phyloP scores from a whole-genome alignment of 1,140 invertebrate species.

The Galendromus occidentalis region DNA sequence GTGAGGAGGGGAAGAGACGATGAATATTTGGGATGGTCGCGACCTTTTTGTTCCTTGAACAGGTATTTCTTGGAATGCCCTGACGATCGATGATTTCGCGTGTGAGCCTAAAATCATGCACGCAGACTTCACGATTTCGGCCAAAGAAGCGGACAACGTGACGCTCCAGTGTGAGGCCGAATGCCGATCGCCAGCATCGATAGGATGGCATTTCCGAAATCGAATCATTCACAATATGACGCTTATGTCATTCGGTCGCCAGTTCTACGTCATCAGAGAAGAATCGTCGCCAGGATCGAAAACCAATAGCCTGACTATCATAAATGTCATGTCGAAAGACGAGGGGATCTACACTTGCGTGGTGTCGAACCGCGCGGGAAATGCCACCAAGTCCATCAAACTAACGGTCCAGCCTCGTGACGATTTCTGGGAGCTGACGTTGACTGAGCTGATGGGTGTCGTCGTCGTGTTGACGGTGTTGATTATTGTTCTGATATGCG shows the following conservation, averaged over 20 bases:
- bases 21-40: too few species aligned
- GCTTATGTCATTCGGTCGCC: conserved; percentile 32
- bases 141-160: conserved; percentile 28
- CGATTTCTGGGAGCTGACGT: too few species aligned
- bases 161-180: conserved; percentile 58
- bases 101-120: conserved; percentile 52
- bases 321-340: conserved; percentile 64
- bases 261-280: conserved; percentile 56
- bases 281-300: conserved; percentile 44
- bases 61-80: conserved; percentile 40
- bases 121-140: conserved; percentile 29
- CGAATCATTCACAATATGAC: conserved; percentile 49
- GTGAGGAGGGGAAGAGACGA: too few species aligned
- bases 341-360: conserved; percentile 72
- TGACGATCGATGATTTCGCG: conserved; percentile 50
- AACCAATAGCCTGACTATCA: conserved; percentile 54
- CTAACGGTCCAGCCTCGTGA: too few species aligned
- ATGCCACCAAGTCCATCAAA: conserved; percentile 25
- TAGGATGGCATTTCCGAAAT: conserved; percentile 72
- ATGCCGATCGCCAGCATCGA: conserved; percentile 49
- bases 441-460: too few species aligned
- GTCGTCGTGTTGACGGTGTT: too few species aligned
- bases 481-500: too few species aligned
- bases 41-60: conserved; percentile 1
- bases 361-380: conserved; percentile 71